Evolutionary conservation across 2,113 vertebrate genomes (phyloP).

Genomic region (Motacilla alba): DNA sequence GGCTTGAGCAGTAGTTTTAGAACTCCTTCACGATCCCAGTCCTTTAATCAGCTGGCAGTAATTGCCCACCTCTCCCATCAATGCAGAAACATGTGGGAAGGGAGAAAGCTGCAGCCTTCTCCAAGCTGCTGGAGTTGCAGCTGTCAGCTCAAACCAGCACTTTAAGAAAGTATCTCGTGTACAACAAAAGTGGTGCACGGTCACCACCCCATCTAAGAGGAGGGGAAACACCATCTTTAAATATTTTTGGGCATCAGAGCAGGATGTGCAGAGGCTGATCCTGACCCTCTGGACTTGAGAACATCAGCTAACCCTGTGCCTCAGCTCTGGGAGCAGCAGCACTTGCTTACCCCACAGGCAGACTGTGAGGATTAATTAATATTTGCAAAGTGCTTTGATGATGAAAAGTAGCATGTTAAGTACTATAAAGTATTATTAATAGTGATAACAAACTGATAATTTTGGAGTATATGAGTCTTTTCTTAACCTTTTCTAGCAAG

Average conservation of each 20-base stretch:
- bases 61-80: neutral
- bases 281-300: neutral
- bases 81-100: neutral
- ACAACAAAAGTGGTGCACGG: neutral
- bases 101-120: neutral
- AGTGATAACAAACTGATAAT: slow-evolving; percentile 1
- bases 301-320: neutral
- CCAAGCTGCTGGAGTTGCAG: neutral
- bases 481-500: neutral
- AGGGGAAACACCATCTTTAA: neutral
- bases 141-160: neutral
- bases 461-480: neutral
- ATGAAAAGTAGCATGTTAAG: slow-evolving; percentile 8
- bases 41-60: neutral
- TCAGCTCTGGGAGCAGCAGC: neutral
- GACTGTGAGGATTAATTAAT: slow-evolving; percentile 33
- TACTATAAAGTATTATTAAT: slow-evolving; percentile 9
- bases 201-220: neutral
- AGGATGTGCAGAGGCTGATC: neutral
- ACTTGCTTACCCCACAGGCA: slow-evolving; percentile 24
- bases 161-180: neutral
- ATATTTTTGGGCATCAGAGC: neutral
- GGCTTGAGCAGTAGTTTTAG: neutral
- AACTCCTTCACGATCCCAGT: neutral
- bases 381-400: slow-evolving; percentile 41